phyloP scores from a whole-genome alignment of 2,113 vertebrate genomes.

The Tetrao urogallus region DNA sequence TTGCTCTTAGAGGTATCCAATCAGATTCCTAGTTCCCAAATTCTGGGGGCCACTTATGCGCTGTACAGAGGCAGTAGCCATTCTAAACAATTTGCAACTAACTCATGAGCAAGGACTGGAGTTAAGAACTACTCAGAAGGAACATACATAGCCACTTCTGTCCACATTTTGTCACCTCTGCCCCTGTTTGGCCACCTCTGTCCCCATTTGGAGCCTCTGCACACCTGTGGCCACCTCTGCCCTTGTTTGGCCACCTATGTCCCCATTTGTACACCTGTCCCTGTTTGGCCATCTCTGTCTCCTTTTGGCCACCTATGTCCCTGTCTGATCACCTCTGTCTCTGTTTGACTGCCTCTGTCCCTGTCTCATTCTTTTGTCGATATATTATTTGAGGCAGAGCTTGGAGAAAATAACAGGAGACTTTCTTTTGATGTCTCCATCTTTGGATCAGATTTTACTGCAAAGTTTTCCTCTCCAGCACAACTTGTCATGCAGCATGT shows the following conservation, averaged over 20 bases:
- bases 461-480: conserved; percentile 23
- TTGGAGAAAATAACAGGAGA: background rate
- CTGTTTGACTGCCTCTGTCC: background rate
- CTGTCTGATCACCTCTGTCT: too few species aligned
- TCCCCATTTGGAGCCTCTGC: too few species aligned
- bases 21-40: background rate
- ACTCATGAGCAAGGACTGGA: background rate
- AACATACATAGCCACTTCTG: too few species aligned
- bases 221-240: too few species aligned
- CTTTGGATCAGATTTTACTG: background rate
- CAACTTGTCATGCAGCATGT: conserved; percentile 43
- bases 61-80: background rate
- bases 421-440: background rate
- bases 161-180: too few species aligned
- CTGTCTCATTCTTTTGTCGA: background rate
- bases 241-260: too few species aligned
- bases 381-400: background rate
- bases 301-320: too few species aligned
- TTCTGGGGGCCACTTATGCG: background rate
- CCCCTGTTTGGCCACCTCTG: too few species aligned
- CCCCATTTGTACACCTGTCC: too few species aligned
- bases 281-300: too few species aligned
- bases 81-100: background rate
- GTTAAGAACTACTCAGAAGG: background rate
- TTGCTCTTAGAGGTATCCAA: background rate